These are phyloP conservation scores for Seira ritae DNA, from an alignment of 2,888 invertebrate species.

Conservation along the genomic window DNA sequence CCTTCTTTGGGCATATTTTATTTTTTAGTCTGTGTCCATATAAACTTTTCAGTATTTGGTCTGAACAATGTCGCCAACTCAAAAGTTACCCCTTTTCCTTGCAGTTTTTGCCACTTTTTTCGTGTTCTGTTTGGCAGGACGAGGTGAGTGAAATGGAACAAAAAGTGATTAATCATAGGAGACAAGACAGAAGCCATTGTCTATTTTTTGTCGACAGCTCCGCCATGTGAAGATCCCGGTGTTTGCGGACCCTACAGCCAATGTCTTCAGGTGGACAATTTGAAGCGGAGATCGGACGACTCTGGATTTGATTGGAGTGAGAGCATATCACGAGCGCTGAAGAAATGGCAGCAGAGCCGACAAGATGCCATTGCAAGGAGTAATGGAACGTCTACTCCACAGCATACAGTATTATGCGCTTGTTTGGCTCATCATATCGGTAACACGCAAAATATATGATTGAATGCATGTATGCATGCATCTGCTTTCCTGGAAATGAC, in stretches of 20 bases:
- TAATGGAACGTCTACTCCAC: constrained; percentile 37
- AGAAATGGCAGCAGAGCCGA: constrained; percentile 64
- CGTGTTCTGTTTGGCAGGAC: constrained; percentile 48
- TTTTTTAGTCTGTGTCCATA: neutral
- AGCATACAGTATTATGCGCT: constrained; percentile 72
- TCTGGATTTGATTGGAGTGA: constrained; percentile 59
- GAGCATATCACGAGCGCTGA: constrained; percentile 66
- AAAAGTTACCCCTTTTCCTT: constrained; percentile 45
- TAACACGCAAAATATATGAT: neutral
- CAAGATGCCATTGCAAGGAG: constrained; percentile 38
- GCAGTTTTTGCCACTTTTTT: constrained; percentile 25
- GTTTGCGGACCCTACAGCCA: constrained; percentile 73
- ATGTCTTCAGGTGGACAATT: constrained; percentile 73
- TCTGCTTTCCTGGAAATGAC: neutral
- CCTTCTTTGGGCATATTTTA: constrained; percentile 46
- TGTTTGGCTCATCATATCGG: constrained; percentile 72
- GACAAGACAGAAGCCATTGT: neutral
- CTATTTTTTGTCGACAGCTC: constrained; percentile 58
- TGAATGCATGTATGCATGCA: too few relatives aligned
- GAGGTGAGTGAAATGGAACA: constrained; percentile 45
- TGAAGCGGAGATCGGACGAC: constrained; percentile 72
- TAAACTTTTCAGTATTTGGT: neutral
- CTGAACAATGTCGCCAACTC: constrained; percentile 35
- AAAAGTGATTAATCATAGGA: constrained; percentile 16
- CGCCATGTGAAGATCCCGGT: constrained; percentile 73